phyloP scores from a whole-genome alignment of 2,888 invertebrate species.

The Poecilus cupreus region DNA sequence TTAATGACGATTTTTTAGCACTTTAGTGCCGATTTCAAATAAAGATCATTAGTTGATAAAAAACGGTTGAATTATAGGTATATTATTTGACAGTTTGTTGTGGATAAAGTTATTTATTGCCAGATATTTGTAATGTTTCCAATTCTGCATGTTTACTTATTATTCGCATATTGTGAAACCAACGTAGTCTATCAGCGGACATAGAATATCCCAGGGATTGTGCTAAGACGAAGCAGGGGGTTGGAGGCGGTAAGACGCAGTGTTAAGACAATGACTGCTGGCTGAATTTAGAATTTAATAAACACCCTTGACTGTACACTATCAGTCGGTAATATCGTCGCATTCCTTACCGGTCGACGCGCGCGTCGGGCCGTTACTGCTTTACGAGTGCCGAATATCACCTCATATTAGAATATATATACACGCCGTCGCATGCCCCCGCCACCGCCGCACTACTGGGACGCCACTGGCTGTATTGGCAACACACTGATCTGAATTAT shows the following conservation, averaged over 20 bases:
- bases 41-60: no score
- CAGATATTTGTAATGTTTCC: no score
- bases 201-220: neutral
- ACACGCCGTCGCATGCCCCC: neutral
- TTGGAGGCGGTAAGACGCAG: neutral
- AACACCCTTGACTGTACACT: slow-evolving; percentile 57
- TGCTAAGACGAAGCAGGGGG: neutral
- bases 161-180: no score
- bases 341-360: slow-evolving; percentile 47
- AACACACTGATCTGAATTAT: neutral
- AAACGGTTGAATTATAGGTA: no score
- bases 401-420: slow-evolving; percentile 58
- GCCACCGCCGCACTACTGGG: neutral
- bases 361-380: slow-evolving; percentile 52
- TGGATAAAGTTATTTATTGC: no score
- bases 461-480: neutral
- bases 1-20: no score
- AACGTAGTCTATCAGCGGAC: neutral
- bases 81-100: no score
- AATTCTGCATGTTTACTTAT: no score
- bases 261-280: slow-evolving; percentile 38
- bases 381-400: slow-evolving; percentile 55
- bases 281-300: slow-evolving; percentile 58
- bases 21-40: no score
- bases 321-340: slow-evolving; percentile 57